Percentiles rank a stretch among this genome's conserved stretches.
phyloP scores from a whole-genome alignment of 2,888 invertebrate genomes.

The Steinernema carpocapsae region DNA sequence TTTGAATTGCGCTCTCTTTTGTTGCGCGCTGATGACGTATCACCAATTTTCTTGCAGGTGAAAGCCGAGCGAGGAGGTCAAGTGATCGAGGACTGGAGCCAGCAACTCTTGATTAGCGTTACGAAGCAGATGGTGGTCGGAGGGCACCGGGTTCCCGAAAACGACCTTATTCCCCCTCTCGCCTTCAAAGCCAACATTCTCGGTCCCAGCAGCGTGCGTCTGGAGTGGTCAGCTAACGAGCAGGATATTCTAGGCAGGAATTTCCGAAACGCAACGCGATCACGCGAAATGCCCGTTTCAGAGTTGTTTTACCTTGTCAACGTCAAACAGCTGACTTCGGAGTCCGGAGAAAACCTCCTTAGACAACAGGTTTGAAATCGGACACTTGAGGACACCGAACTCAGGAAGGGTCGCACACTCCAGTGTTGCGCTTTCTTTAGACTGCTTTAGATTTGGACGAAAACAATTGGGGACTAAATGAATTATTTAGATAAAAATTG shows the following conservation, averaged over 20 bases:
- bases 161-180: slow-evolving; percentile 59
- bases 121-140: slow-evolving; percentile 47
- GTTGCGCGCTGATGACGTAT: neutral
- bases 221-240: slow-evolving; percentile 58
- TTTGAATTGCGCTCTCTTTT: too few relatives aligned
- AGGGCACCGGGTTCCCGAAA: slow-evolving; percentile 44
- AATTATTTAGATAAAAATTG: slow-evolving; percentile 61
- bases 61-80: slow-evolving; percentile 54
- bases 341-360: slow-evolving; percentile 54
- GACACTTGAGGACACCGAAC: neutral
- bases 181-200: slow-evolving; percentile 63
- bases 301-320: slow-evolving; percentile 64
- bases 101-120: slow-evolving; percentile 54
- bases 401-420: neutral
- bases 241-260: slow-evolving; percentile 8
- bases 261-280: neutral
- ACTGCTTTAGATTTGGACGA: neutral
- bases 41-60: too few relatives aligned
- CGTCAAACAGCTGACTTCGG: slow-evolving; percentile 64
- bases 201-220: slow-evolving; percentile 57
- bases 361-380: slow-evolving; percentile 36
- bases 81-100: slow-evolving; percentile 58
- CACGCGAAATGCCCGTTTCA: slow-evolving; percentile 39
- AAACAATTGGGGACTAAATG: neutral
- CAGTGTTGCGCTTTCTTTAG: neutral